Evolutionary conservation across 2,113 vertebrate species (phyloP).

Genomic region (Xyliphius kryptos): DNA sequence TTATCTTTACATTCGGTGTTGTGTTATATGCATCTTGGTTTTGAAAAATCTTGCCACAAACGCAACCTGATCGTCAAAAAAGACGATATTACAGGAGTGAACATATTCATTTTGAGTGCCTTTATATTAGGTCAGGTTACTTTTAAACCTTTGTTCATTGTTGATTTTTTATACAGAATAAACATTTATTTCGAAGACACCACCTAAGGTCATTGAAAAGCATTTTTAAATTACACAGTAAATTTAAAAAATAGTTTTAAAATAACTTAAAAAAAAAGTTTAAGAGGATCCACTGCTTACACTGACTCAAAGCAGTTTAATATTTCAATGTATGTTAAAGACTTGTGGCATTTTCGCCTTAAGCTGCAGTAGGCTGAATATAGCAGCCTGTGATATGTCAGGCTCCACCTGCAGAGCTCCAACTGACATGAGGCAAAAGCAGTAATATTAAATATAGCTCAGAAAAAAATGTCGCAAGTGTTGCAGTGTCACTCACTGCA

Average conservation of each 20-base stretch:
- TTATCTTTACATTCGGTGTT: too few species aligned
- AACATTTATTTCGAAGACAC: background rate
- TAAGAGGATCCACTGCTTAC: slow-evolving; percentile 2
- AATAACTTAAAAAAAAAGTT: background rate
- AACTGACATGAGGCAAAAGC: slow-evolving; percentile 27
- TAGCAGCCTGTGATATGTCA: slow-evolving; percentile 15
- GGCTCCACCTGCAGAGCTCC: slow-evolving; percentile 22
- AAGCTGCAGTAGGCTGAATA: slow-evolving; percentile 25
- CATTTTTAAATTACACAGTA: background rate
- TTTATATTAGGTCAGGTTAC: too few species aligned
- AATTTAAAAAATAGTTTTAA: background rate
- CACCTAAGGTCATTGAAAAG: background rate
- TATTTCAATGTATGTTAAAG: slow-evolving; percentile 14
- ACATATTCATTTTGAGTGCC: too few species aligned
- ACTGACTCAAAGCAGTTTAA: slow-evolving; percentile 9
- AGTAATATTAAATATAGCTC: slow-evolving; percentile 26
- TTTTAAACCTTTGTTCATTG: background rate
- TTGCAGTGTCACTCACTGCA: slow-evolving; percentile 29
- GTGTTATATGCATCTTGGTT: too few species aligned
- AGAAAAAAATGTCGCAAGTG: slow-evolving; percentile 23
- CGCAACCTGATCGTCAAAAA: too few species aligned
- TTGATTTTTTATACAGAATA: background rate
- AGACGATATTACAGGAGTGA: too few species aligned
- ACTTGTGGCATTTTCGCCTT: slow-evolving; percentile 25
- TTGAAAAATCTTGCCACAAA: too few species aligned